Evolutionary conservation across 2,113 vertebrate species (phyloP).

Genomic region (Psilopsiagon aymara): DNA sequence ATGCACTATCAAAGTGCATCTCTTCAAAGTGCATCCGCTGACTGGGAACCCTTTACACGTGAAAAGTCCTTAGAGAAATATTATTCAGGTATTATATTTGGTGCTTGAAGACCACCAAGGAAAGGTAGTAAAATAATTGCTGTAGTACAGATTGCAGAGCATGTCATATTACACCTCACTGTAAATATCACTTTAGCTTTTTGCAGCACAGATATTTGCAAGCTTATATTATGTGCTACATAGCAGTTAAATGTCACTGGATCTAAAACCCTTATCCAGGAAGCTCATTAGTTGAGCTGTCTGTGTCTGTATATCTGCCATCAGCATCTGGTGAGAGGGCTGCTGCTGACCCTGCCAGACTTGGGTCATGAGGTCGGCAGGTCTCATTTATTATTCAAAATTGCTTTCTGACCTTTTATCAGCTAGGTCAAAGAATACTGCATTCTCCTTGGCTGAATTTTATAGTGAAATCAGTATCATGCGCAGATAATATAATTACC

Average conservation of each 20-base stretch:
- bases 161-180: not conserved
- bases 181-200: conserved; percentile 49
- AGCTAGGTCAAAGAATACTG: conserved; percentile 73
- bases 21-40: not conserved
- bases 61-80: not conserved
- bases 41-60: not conserved
- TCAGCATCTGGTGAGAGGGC: conserved; percentile 79
- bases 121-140: not conserved
- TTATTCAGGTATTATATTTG: conserved; percentile 11
- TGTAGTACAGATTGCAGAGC: not conserved
- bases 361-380: conserved; percentile 80
- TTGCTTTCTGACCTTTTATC: conserved; percentile 83
- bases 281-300: conserved; percentile 79
- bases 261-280: conserved; percentile 35
- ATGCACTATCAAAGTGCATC: not conserved
- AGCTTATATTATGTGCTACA: conserved; percentile 26
- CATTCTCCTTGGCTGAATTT: conserved; percentile 73
- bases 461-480: conserved; percentile 71
- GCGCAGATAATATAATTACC: conserved; percentile 68
- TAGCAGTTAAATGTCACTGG: conserved; percentile 41
- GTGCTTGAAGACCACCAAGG: not conserved
- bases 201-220: conserved; percentile 27
- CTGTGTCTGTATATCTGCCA: conserved; percentile 72
- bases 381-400: conserved; percentile 88
- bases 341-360: conserved; percentile 79